Base-by-base conservation (phyloP, 2,888 invertebrate genomes). In the Corbicula japonica region DNA sequence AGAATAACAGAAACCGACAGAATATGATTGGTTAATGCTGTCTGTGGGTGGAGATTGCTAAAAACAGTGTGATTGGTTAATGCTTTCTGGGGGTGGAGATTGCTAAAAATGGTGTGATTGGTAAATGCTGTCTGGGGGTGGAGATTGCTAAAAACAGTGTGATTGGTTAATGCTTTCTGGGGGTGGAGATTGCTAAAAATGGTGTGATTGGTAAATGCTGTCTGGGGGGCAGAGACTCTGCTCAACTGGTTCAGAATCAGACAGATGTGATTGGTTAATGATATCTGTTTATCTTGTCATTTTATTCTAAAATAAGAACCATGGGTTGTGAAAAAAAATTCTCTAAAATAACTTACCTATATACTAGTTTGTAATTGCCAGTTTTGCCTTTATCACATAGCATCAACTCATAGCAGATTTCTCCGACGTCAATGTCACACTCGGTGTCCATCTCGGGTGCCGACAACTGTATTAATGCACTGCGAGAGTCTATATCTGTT, bases 401-500 rank as follows among this genome's bases (percentile, higher is more conserved):
- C 82, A 97, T 95, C 80, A 97, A 96, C 92, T 97, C 97, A 93
- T 97, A 97, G 44, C 96, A 95, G 85, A 97, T 94, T 86, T 96
- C 96, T 78, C 95, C 94, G 93, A 96, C 94, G 73, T 95, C 83
- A 35, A 84, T 80, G 21, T 83, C 84, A 78, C 75, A 86, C 69
- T 85, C 95, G 35, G 88, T 90, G 73, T 94, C 94, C 86, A 94
- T 94, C 86, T 95, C 94, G 38, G 96, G 96, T 46, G 96, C 95
- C 90, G 96, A 96, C 96, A 97, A 97, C 91, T 96, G 96, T 88
- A 97, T 95, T 93, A 97, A 95, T 91, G 97, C 97, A 94, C 97
- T 96, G 86, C 97, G 95, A 77, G 97, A 96, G 89, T 96, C 97
- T 90, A 97, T 95, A 91, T 97, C 97, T 90, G 96, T 96, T 86